These are phyloP conservation scores for Cydia splendana DNA, from an alignment of 1,140 invertebrate species.

Conservation along the genomic window DNA sequence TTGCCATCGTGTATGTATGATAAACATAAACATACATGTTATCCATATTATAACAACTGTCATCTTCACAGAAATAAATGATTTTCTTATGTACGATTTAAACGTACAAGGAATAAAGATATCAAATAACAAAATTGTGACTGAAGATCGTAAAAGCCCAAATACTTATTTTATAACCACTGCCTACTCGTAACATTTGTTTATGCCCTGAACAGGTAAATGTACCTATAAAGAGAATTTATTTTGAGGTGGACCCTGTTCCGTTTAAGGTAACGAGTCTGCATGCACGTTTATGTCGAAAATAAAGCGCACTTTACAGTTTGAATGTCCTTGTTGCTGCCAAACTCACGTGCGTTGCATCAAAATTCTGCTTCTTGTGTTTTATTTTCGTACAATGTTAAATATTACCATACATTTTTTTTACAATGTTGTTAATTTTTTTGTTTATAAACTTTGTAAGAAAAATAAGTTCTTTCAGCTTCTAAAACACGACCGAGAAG, in stretches of 20 bases:
- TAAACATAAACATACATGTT: too few relatives aligned
- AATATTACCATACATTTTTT: not conserved
- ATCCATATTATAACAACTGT: too few relatives aligned
- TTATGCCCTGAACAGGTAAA: not conserved
- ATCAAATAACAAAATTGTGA: not conserved
- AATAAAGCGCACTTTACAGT: slow-evolving; percentile 36
- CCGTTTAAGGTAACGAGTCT: slow-evolving; percentile 10
- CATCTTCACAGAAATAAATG: too few relatives aligned
- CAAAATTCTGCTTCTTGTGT: not conserved
- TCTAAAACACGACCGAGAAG: too few relatives aligned
- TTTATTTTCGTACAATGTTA: not conserved
- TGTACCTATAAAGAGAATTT: not conserved
- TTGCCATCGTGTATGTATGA: too few relatives aligned
- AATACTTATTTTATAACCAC: not conserved
- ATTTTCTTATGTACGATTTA: not conserved
- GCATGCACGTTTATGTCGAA: slow-evolving; percentile 33
- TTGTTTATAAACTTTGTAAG: too few relatives aligned
- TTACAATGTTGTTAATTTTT: not conserved
- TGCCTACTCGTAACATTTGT: not conserved
- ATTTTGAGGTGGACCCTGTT: not conserved
- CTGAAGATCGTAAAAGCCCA: not conserved
- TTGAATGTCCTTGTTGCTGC: not conserved
- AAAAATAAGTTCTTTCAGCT: too few relatives aligned
- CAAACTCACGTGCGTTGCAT: not conserved
- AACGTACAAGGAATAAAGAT: not conserved